These are phyloP conservation scores for Palythoa caribaeorum DNA, from an alignment of 92 coral and sea anemone species.

Conservation along the genomic window DNA sequence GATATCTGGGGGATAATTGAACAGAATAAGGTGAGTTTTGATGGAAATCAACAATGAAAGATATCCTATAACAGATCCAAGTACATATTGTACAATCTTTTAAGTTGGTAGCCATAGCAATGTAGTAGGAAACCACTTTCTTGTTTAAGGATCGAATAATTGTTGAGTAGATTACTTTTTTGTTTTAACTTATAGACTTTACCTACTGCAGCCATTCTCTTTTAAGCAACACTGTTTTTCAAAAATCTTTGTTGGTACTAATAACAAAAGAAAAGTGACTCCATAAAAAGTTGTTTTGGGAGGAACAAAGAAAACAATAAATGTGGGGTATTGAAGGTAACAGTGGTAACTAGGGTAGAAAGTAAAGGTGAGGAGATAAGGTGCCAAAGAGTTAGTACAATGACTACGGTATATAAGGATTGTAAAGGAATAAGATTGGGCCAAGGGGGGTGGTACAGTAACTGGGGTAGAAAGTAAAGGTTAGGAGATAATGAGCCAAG, in stretches of 20 bases:
- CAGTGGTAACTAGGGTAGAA: not conserved
- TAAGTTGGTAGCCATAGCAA: not conserved
- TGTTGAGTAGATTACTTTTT: too few species aligned
- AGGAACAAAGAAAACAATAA: too few species aligned
- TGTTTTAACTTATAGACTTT: too few species aligned
- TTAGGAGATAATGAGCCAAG: too few species aligned
- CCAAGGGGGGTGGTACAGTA: too few species aligned
- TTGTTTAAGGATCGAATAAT: too few species aligned
- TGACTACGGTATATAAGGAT: not conserved
- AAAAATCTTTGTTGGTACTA: too few species aligned
- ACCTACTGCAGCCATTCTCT: too few species aligned
- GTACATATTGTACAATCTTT: not conserved
- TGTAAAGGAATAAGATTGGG: not conserved
- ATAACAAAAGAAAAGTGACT: too few species aligned
- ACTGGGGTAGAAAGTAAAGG: not conserved
- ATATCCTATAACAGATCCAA: not conserved
- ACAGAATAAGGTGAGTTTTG: conserved; percentile 71
- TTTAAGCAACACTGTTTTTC: too few species aligned
- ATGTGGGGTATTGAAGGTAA: not conserved
- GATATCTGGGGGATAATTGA: conserved; percentile 68
- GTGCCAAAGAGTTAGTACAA: too few species aligned
- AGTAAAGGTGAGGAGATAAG: not conserved
- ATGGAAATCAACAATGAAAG: not conserved
- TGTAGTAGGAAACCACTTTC: not conserved
- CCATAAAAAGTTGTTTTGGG: too few species aligned